These are phyloP conservation scores for Lithobates pipiens DNA, from an alignment of 2,797 vertebrate species.

Conservation along the genomic window DNA sequence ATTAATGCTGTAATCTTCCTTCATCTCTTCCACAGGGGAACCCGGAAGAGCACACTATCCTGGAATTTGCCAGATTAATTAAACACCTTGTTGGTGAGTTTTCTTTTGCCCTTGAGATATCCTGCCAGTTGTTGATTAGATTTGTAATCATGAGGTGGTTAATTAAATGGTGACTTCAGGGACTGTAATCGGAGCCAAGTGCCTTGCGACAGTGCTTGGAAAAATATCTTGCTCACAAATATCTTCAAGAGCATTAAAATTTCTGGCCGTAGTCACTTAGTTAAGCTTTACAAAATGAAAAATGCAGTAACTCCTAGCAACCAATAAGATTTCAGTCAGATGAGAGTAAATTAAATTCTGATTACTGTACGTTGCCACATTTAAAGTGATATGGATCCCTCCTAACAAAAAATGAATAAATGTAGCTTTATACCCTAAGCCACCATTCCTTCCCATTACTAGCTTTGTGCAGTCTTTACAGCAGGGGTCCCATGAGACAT, in stretches of 20 bases:
- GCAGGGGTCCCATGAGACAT: too few relatives aligned
- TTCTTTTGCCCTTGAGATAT: slow-evolving; percentile 13
- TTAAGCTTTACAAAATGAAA: neutral
- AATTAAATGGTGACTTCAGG: slow-evolving; percentile 52
- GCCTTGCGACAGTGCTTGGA: neutral
- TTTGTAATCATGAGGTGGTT: slow-evolving; percentile 36
- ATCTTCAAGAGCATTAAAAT: too few relatives aligned
- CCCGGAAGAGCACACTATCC: slow-evolving; percentile 96
- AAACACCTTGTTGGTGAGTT: slow-evolving; percentile 94
- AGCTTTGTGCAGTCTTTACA: too few relatives aligned
- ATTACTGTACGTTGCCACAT: neutral
- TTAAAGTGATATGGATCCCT: too few relatives aligned
- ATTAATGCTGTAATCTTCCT: slow-evolving; percentile 47
- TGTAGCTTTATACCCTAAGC: too few relatives aligned
- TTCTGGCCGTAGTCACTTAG: too few relatives aligned
- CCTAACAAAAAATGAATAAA: too few relatives aligned
- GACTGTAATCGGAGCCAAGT: neutral
- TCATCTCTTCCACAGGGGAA: slow-evolving; percentile 85
- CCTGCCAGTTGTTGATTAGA: slow-evolving; percentile 43
- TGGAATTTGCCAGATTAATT: slow-evolving; percentile 97
- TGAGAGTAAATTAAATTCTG: neutral
- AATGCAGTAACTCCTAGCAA: too few relatives aligned
- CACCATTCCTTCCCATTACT: too few relatives aligned
- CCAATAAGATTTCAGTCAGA: neutral
- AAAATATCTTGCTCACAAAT: neutral